Evolutionary conservation across 2,888 invertebrate species (phyloP).

Genomic region (Drosophila imparisetae): DNA sequence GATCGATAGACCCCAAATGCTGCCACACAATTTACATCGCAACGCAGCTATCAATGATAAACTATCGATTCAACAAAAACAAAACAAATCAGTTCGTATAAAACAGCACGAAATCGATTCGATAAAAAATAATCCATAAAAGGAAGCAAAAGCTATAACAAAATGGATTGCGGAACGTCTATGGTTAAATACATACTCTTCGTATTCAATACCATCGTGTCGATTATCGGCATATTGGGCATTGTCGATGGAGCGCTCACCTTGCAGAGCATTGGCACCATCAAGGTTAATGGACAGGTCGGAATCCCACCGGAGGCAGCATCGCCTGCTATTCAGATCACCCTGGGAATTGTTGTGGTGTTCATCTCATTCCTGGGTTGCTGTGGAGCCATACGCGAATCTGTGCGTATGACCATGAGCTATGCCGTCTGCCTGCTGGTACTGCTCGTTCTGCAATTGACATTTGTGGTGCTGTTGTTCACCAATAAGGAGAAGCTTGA

Average conservation of each 20-base stretch:
- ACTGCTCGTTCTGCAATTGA: slow-evolving; percentile 90
- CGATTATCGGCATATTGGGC: slow-evolving; percentile 89
- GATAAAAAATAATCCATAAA: too few species aligned
- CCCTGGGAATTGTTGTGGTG: slow-evolving; percentile 90
- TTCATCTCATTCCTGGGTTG: slow-evolving; percentile 95
- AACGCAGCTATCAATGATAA: background rate
- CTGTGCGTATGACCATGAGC: slow-evolving; percentile 93
- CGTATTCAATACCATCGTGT: slow-evolving; percentile 91
- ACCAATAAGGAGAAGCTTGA: slow-evolving; percentile 87
- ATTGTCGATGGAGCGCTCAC: slow-evolving; percentile 88
- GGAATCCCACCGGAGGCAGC: slow-evolving; percentile 85
- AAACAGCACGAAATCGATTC: background rate
- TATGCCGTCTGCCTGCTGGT: slow-evolving; percentile 90
- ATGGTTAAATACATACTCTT: slow-evolving; percentile 93
- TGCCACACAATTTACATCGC: background rate
- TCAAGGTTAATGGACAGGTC: slow-evolving; percentile 84
- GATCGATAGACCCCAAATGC: background rate
- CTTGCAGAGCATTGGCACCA: slow-evolving; percentile 86
- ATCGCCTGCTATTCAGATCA: slow-evolving; percentile 88
- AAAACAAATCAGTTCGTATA: background rate
- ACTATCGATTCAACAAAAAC: background rate
- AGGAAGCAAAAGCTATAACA: slow-evolving; percentile 62
- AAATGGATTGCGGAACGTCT: slow-evolving; percentile 90
- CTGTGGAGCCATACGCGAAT: slow-evolving; percentile 95
- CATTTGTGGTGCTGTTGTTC: slow-evolving; percentile 89